Conservation (phyloP, 2,888 invertebrate genomes). For the Brachyptera risi region DNA sequence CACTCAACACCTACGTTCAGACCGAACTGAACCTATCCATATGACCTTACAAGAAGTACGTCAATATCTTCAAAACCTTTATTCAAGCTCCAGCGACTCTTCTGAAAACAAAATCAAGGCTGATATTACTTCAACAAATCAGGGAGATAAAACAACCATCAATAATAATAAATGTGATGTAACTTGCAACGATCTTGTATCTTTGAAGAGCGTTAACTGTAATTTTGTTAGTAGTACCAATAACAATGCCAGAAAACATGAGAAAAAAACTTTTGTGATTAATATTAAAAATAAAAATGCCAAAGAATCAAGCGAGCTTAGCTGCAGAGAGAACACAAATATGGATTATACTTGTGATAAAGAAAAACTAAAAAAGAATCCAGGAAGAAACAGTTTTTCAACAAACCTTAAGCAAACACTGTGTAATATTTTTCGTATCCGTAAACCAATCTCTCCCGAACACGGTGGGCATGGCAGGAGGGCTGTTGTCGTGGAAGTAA, state of each 20-base stretch:
- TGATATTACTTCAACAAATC: constrained; percentile 12
- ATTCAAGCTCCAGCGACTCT: constrained; percentile 71
- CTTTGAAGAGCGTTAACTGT: constrained; percentile 48
- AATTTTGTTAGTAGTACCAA: constrained; percentile 48
- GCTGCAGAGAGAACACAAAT: constrained; percentile 2
- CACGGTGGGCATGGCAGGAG: constrained; percentile 44
- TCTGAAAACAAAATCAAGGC: constrained; percentile 42
- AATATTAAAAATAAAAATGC: constrained; percentile 60
- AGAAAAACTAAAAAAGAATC: constrained; percentile 60
- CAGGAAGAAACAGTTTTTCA: constrained; percentile 59
- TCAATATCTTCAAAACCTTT: constrained; percentile 75
- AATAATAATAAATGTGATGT: constrained; percentile 45
- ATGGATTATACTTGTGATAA: constrained; percentile 37
- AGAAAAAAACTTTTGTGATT: constrained; percentile 55
- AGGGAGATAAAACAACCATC: constrained; percentile 45
- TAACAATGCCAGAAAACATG: constrained; percentile 49
- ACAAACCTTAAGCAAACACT: constrained; percentile 76
- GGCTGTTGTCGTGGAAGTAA: constrained; percentile 43
- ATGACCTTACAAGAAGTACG: constrained; percentile 82
- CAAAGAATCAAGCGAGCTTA: constrained; percentile 41
- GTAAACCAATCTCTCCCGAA: constrained; percentile 52
- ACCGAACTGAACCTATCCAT: constrained; percentile 63
- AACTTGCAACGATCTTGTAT: constrained; percentile 45
- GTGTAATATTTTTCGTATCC: constrained; percentile 78
- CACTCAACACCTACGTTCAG: constrained; percentile 38